Conservation (phyloP, 1,140 invertebrate genomes). For the Caenorhabditis latens region DNA sequence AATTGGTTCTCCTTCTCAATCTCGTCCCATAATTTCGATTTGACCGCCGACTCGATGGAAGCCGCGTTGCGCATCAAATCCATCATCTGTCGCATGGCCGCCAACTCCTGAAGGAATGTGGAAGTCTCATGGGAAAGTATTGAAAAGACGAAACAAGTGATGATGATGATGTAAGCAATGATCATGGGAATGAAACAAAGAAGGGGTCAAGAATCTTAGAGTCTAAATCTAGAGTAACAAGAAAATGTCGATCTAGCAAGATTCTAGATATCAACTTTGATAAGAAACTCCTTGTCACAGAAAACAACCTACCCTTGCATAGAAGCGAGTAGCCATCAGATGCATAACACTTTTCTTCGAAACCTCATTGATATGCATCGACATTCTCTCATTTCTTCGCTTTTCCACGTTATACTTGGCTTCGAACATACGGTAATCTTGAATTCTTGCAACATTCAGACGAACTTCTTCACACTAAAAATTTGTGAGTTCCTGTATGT, state of each 20-base stretch:
- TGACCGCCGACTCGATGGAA: background rate
- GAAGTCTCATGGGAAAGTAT: background rate
- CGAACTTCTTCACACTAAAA: constrained; percentile 2
- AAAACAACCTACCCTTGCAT: background rate
- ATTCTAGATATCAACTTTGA: too few relatives aligned
- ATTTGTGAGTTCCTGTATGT: background rate
- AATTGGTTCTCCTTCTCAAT: constrained; percentile 28
- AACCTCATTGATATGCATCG: constrained; percentile 1
- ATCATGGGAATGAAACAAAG: background rate
- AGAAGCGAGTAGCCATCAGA: constrained; percentile 28
- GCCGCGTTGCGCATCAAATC: constrained; percentile 32
- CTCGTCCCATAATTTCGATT: constrained; percentile 36
- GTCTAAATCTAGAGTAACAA: too few relatives aligned
- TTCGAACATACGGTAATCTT: background rate
- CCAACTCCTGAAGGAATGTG: constrained; percentile 19
- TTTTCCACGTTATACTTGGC: constrained; percentile 26
- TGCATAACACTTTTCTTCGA: constrained; percentile 18
- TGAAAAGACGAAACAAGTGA: background rate
- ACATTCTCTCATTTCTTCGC: background rate
- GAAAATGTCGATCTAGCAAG: too few relatives aligned
- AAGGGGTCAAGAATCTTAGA: background rate
- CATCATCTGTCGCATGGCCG: constrained; percentile 37
- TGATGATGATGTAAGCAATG: background rate
- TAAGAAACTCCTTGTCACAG: background rate
- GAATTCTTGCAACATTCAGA: background rate